Conservation (phyloP, 1,140 invertebrate species). For the Drosophila obscura region DNA sequence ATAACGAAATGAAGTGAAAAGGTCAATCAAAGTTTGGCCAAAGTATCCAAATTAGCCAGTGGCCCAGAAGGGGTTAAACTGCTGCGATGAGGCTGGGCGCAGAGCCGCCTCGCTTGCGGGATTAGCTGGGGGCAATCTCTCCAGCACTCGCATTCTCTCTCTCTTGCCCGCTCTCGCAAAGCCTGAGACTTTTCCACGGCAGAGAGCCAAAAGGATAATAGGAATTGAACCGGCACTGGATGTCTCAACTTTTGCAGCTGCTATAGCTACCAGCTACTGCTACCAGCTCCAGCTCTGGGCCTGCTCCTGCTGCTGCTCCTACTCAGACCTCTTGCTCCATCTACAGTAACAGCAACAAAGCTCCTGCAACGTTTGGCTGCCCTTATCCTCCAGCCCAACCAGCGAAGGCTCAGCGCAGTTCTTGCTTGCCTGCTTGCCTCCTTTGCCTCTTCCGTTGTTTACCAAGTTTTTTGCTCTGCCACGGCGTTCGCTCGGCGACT, state of each 20-base stretch:
- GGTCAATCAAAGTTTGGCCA: constrained; percentile 45
- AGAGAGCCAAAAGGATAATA: constrained; percentile 66
- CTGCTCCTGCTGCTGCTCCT: constrained; percentile 7
- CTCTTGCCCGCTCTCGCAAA: constrained; percentile 17
- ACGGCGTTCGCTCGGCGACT: constrained; percentile 48
- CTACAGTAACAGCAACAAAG: constrained; percentile 7
- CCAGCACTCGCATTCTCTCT: neutral
- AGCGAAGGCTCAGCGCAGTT: constrained; percentile 4
- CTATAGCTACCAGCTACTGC: neutral
- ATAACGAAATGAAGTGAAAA: constrained; percentile 39
- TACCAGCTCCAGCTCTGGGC: constrained; percentile 5
- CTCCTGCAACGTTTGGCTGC: constrained; percentile 55
- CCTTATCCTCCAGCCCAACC: constrained; percentile 11
- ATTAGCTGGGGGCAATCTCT: constrained; percentile 23
- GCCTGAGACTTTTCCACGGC: constrained; percentile 32
- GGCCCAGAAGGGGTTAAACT: constrained; percentile 46
- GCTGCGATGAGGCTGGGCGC: constrained; percentile 6
- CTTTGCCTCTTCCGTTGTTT: constrained; percentile 56
- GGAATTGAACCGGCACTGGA: constrained; percentile 64
- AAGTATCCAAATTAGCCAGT: constrained; percentile 41
- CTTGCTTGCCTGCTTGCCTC: constrained; percentile 15
- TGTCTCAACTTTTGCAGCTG: constrained; percentile 66
- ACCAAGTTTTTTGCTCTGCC: constrained; percentile 60
- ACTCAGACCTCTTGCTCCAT: too few relatives aligned
- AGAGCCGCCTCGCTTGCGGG: constrained; percentile 9